A percentile compares a stretch with the other conserved stretches of the same genome.
These are phyloP conservation scores for Tupaia chinensis DNA, from an alignment of 2,113 vertebrate species.

Conservation along the genomic window DNA sequence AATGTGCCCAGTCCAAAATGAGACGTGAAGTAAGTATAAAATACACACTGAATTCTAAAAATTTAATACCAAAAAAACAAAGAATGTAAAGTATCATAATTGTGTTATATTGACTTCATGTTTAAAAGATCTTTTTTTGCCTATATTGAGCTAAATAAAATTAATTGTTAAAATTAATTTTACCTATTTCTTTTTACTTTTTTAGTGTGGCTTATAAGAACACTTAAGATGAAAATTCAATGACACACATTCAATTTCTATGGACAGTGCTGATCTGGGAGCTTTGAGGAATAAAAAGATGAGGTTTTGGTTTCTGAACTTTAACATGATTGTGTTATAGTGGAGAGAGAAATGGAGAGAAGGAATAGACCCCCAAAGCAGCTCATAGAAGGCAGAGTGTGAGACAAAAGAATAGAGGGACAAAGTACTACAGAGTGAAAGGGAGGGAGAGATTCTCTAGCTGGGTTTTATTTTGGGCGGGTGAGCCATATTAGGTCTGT, in stretches of 20 bases:
- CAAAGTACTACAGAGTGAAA: background rate
- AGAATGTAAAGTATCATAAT: constrained; percentile 7
- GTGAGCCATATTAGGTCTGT: background rate
- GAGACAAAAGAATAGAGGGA: constrained; percentile 11
- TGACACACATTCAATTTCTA: constrained; percentile 4
- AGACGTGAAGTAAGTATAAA: background rate
- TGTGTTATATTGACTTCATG: background rate
- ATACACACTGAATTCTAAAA: background rate
- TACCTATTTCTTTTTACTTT: constrained; percentile 26
- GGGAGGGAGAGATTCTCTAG: background rate
- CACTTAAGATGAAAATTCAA: constrained; percentile 15
- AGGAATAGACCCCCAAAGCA: background rate
- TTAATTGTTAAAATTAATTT: constrained; percentile 35
- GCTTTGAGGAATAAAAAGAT: constrained; percentile 12
- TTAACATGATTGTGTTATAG: constrained; percentile 20
- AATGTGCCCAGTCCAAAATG: background rate
- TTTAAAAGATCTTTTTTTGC: constrained; percentile 22
- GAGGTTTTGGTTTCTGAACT: constrained; percentile 17
- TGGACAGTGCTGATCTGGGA: background rate
- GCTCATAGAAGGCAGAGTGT: background rate
- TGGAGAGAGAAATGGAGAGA: background rate
- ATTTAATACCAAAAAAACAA: background rate
- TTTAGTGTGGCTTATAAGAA: constrained; percentile 24
- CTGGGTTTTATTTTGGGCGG: background rate
- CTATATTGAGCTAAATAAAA: constrained; percentile 28